Evolutionary conservation across 2,113 vertebrate genomes (phyloP), one percentile per base, ranked within the genome.

Genomic region (Cyphomyrus plagiostoma): DNA sequence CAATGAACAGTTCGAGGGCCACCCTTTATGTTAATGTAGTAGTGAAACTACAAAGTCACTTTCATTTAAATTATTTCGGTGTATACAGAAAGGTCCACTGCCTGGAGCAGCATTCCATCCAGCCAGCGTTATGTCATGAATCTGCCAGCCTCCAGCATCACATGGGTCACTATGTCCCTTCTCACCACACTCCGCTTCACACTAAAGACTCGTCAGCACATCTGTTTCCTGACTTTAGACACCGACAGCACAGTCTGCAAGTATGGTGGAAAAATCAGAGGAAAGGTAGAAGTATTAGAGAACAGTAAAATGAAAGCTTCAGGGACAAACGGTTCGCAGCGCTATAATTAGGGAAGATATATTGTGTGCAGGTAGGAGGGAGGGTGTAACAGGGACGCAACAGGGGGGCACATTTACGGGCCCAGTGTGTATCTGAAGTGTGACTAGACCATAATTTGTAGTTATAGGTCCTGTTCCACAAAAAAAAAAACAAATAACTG

Each of bases 371-470:
- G 42, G 82, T 84, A 48, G 39, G 30, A 42, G 35, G 74, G 74
- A 6, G 17, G 17, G 74, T 80, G 39, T 49, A 48, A 45, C 45
- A 26, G n/a, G n/a, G 62, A 30, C 30, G 62, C n/a, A 26, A 1
- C 26, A 30, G 26, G 62, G 11, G 11, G 74, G 74, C 17, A 42
- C 39, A 4, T 80, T 80, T 80, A 35, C 53, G 26, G 35, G 85
- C 49, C 26, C 19, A 84, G 10, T 23, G 82, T 23, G 82, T 48
- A 46, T 84, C 45, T 84, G 39, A 42, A 46, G 82, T 84, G 82
- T 84, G 74, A 80, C 15, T 80, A 42, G 35, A 80, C 74, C 35
- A 42, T 80, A 80, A 84, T n/a, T 84, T 84, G 82, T 84, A 84
- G 45, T 48, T 42, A 45, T 17, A 45, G 39, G 80, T 84, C 8